Conservation (phyloP, 2,797 vertebrate species). For the Trachurus trachurus region DNA sequence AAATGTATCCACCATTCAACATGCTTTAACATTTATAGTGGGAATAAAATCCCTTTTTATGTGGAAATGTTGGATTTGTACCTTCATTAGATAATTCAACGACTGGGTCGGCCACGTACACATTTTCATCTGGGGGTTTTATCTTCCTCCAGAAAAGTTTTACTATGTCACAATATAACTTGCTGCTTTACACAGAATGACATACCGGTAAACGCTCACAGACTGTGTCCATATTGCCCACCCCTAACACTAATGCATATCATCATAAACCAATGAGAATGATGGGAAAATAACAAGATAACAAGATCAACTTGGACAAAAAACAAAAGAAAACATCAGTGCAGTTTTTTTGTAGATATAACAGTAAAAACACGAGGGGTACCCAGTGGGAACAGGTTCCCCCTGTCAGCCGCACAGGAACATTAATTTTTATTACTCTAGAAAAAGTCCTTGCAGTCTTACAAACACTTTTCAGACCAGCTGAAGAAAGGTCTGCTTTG, state of each 20-base stretch:
- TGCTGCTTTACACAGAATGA: conserved; percentile 8
- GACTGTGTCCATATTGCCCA: conserved; percentile 19
- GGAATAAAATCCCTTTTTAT: neutral
- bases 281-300: conserved; percentile 13
- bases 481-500: conserved; percentile 70
- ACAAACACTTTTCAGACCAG: conserved; percentile 78
- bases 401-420: conserved; percentile 14
- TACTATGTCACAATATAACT: neutral
- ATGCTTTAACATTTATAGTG: neutral
- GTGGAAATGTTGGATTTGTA: neutral
- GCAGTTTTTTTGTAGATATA: conserved; percentile 30
- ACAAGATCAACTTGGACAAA: conserved; percentile 10
- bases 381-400: conserved; percentile 9
- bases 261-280: conserved; percentile 3
- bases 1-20: neutral
- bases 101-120: neutral
- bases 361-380: conserved; percentile 12
- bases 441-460: conserved; percentile 18
- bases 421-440: conserved; percentile 28
- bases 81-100: neutral
- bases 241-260: conserved; percentile 3
- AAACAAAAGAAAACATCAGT: conserved; percentile 33
- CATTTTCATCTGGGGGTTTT: neutral
- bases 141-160: neutral
- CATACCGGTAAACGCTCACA: neutral